A percentile compares a stretch with the other conserved stretches of the same genome.
Evolutionary conservation across 2,113 vertebrate genomes (phyloP).

Genomic region (Crotophaga sulcirostris): DNA sequence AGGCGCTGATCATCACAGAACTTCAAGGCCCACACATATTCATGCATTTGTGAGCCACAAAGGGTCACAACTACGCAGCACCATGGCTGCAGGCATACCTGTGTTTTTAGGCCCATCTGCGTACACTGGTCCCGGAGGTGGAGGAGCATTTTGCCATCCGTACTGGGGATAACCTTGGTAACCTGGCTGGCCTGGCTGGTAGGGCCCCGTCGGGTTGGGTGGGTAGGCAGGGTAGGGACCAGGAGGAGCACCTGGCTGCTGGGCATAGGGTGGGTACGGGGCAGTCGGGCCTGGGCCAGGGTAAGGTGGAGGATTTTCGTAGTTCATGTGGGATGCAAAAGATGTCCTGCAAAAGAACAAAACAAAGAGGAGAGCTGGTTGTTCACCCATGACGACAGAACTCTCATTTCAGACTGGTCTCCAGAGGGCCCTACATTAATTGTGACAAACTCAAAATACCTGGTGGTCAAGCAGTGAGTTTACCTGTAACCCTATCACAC

Average conservation of each 20-base stretch:
- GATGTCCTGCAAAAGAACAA: constrained; percentile 60
- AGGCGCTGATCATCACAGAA: neutral
- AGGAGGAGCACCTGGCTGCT: constrained; percentile 70
- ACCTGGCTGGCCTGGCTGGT: constrained; percentile 83
- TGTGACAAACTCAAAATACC: neutral
- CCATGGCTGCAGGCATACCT: constrained; percentile 70
- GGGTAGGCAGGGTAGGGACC: constrained; percentile 79
- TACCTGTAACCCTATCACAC: neutral
- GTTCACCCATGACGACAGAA: rapidly evolving
- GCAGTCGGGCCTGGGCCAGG: constrained; percentile 81
- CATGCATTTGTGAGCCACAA: neutral
- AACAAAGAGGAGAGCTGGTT: constrained; percentile 44
- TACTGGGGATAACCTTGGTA: constrained; percentile 85
- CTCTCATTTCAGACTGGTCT: neutral
- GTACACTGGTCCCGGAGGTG: constrained; percentile 82
- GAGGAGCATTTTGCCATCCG: constrained; percentile 84
- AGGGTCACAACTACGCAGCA: neutral
- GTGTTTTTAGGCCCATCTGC: constrained; percentile 91
- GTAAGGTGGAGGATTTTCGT: constrained; percentile 90
- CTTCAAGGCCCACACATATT: neutral
- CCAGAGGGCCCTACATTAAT: rapidly evolving
- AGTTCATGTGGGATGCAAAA: constrained; percentile 79
- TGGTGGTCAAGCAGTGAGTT: rapidly evolving
- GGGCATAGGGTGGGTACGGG: constrained; percentile 86
- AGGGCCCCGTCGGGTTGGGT: constrained; percentile 77